Evolutionary conservation across 2,113 vertebrate genomes (phyloP).

Genomic region (Nibea albiflora): DNA sequence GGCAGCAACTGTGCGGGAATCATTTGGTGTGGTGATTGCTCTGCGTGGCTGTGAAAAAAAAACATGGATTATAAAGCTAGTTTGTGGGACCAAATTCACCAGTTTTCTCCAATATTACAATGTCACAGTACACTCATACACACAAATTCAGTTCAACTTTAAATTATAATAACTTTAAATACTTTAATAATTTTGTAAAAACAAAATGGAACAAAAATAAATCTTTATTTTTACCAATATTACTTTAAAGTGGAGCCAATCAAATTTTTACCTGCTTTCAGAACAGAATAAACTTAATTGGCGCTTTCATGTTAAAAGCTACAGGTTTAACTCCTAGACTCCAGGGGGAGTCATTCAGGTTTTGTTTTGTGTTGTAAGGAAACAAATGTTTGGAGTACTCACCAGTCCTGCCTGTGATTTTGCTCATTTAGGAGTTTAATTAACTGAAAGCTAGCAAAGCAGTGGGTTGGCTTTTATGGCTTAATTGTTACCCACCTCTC

Average conservation of each 20-base stretch:
- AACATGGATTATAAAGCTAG: constrained; percentile 1
- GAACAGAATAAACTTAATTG: background rate
- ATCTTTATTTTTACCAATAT: too few relatives aligned
- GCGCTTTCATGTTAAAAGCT: background rate
- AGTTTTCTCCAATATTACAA: constrained; percentile 15
- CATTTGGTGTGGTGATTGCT: constrained; percentile 4
- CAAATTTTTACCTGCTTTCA: background rate
- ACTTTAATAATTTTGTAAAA: too few relatives aligned
- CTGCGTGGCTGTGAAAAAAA: constrained; percentile 16
- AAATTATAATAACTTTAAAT: too few relatives aligned
- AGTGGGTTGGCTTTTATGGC: background rate
- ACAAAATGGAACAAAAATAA: background rate
- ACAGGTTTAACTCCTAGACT: too few relatives aligned
- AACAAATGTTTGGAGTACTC: background rate
- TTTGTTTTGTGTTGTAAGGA: too few relatives aligned
- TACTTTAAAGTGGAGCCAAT: background rate
- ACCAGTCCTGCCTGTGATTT: background rate
- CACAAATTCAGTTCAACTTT: background rate
- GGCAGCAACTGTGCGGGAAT: constrained; percentile 36
- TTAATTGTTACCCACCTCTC: too few relatives aligned
- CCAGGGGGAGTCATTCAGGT: too few relatives aligned
- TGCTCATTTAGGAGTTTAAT: background rate
- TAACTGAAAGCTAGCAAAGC: background rate
- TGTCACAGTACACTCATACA: background rate
- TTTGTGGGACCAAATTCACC: constrained; percentile 24